A percentile compares a stretch with the other conserved stretches of the same genome.
phyloP scores from a whole-genome alignment of 2,797 vertebrate species.

The Bovichtus variegatus region DNA sequence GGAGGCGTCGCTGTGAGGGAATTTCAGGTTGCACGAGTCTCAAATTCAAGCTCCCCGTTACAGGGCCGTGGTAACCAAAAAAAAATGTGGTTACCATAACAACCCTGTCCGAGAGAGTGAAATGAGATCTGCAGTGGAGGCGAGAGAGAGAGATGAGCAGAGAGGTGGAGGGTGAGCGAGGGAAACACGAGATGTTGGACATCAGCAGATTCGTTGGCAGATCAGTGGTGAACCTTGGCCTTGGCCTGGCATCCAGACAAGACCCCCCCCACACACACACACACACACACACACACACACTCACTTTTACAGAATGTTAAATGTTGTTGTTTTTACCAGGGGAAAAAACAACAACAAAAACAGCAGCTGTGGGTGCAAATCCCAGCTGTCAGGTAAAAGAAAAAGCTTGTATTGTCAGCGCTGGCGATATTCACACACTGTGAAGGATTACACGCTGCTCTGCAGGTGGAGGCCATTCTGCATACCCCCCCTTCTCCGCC shows the following conservation, averaged over 20 bases:
- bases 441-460: conserved; percentile 6
- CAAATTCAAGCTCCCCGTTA: neutral
- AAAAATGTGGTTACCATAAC: conserved; percentile 65
- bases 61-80: conserved; percentile 18
- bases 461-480: conserved; percentile 1
- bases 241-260: conserved; percentile 41
- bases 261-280: too few species aligned
- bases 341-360: neutral
- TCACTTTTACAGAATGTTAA: conserved; percentile 16
- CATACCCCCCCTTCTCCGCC: too few species aligned
- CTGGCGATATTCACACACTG: neutral
- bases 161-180: neutral
- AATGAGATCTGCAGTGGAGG: conserved; percentile 41
- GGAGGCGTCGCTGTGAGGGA: neutral
- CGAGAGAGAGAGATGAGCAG: neutral
- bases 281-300: too few species aligned
- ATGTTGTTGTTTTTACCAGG: neutral
- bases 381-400: neutral
- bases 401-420: neutral
- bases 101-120: conserved; percentile 43
- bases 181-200: conserved; percentile 38
- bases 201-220: conserved; percentile 66
- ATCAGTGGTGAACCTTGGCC: conserved; percentile 58
- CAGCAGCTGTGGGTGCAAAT: conserved; percentile 1
- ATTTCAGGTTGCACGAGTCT: conserved; percentile 1